Conservation (phyloP, 2,113 vertebrate genomes). For the Corythoichthys haematopterus region DNA sequence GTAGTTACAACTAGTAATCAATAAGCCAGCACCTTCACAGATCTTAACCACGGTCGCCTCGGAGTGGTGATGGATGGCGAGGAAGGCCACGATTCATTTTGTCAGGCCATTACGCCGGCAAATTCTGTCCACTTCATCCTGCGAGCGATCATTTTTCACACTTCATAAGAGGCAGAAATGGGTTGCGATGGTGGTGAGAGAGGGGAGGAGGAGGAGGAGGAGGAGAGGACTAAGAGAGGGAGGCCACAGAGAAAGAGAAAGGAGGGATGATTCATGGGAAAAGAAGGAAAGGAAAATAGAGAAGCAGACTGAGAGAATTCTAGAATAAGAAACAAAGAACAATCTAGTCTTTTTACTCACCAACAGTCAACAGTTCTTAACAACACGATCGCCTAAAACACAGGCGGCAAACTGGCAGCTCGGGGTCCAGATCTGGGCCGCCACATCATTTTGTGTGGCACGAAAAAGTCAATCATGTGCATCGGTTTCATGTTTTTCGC, state of each 20-base stretch:
- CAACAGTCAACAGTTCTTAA: no score
- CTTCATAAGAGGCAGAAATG: conserved; percentile 63
- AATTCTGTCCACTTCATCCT: conserved; percentile 88
- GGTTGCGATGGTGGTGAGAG: conserved; percentile 35
- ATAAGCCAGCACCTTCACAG: conserved; percentile 99
- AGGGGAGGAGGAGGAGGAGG: not conserved
- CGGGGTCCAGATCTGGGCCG: no score
- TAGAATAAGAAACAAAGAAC: conserved; percentile 12
- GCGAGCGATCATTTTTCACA: conserved; percentile 90
- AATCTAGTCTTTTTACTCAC: not conserved
- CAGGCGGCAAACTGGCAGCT: no score
- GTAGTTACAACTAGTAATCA: conserved; percentile 98
- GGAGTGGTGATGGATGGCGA: conserved; percentile 95
- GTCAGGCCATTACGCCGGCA: conserved; percentile 97
- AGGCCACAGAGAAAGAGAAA: conserved; percentile 17
- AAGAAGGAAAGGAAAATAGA: conserved; percentile 28
- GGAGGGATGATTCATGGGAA: conserved; percentile 33
- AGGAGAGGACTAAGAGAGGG: conserved; percentile 15
- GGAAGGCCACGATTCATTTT: conserved; percentile 98
- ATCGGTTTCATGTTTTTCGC: no score
- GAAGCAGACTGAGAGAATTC: conserved; percentile 32
- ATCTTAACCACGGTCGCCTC: conserved; percentile 96
- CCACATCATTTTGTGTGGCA: no score
- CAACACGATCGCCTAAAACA: no score
- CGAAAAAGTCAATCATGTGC: no score